Base-by-base conservation (phyloP, 2,888 invertebrate genomes). In the Gibbula magus region DNA sequence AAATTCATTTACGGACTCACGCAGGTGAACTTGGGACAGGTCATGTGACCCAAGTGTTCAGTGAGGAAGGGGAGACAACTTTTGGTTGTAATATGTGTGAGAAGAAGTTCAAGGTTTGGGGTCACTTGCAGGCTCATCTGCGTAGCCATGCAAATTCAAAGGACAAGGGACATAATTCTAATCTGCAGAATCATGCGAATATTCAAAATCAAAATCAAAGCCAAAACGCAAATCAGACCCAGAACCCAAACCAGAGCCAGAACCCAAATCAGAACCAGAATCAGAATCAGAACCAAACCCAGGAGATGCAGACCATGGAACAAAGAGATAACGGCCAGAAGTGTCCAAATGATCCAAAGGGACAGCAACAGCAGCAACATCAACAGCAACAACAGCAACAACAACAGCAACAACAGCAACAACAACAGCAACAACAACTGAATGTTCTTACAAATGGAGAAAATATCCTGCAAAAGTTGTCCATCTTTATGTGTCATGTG, bases 21-120 rank as follows among this genome's bases (percentile, higher is more conserved):
- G 70, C 70, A 10, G 70, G 70, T 1, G 70, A 70, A n/a, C 8
- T 22, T 13, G 35, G 32, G 8, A 39, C 32, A 35, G 39, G 39
- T 70, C 70, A 70, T n/a, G 13, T 70, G 35, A 70, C 70, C 70
- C 70, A 70, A 8, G 70, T 70, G 70, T 70, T 70, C 70, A 56
- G 22, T 25, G 70, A 70, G 13, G 75, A 75, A 53, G 75, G 75
- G 10, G 75, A 53, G 52, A 53, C 75, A n/a, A 75, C 32, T 32
- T 75, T 75, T 32, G 35, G 75, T 13, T 75, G 75, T 29, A 54
- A 54, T 35, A 20, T 75, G 32, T 75, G 75, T 10, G 75, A 54
- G 54, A 75, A 75, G 75, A 53, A 52, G 53, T 75, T 53, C 54
- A 54, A 54, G 13, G 54, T 54, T 53, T 75, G 75, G 75, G 75